These are phyloP conservation scores for Serripes groenlandicus DNA, from an alignment of 2,888 invertebrate genomes.

Conservation along the genomic window DNA sequence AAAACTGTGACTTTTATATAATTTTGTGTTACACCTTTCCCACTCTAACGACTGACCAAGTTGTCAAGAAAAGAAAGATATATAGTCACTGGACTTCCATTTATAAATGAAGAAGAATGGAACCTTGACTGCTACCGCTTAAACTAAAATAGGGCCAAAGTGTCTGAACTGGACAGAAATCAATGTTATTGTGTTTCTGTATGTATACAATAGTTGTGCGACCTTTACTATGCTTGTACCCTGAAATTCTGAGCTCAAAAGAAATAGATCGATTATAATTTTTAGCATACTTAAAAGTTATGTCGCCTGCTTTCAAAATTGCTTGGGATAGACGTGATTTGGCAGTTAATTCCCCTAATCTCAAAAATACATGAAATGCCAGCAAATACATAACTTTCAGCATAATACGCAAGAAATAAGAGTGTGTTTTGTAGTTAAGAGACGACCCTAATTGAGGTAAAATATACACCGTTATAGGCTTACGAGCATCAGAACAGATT, in stretches of 20 bases:
- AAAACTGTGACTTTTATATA: constrained; percentile 35
- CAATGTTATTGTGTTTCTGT: neutral
- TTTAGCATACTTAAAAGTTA: neutral
- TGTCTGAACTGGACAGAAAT: constrained; percentile 37
- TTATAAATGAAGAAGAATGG: neutral
- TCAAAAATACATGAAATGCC: constrained; percentile 38
- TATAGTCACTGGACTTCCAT: constrained; percentile 23
- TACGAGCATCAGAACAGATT: constrained; percentile 27
- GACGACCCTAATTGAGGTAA: neutral
- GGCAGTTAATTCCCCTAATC: constrained; percentile 44
- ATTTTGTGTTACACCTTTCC: constrained; percentile 19
- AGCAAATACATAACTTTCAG: constrained; percentile 26
- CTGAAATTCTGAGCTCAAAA: neutral
- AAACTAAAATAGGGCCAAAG: constrained; percentile 4
- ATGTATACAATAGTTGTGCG: constrained; percentile 2
- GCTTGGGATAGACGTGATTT: neutral
- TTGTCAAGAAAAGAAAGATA: constrained; percentile 8
- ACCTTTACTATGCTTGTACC: constrained; percentile 36
- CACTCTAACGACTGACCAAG: neutral
- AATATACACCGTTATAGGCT: constrained; percentile 19
- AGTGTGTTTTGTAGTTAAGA: neutral
- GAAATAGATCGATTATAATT: neutral
- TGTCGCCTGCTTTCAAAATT: neutral
- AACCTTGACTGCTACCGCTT: neutral
- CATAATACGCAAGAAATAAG: constrained; percentile 5